Base-by-base conservation (phyloP, 2,113 vertebrate species). In the Pteropus alecto region DNA sequence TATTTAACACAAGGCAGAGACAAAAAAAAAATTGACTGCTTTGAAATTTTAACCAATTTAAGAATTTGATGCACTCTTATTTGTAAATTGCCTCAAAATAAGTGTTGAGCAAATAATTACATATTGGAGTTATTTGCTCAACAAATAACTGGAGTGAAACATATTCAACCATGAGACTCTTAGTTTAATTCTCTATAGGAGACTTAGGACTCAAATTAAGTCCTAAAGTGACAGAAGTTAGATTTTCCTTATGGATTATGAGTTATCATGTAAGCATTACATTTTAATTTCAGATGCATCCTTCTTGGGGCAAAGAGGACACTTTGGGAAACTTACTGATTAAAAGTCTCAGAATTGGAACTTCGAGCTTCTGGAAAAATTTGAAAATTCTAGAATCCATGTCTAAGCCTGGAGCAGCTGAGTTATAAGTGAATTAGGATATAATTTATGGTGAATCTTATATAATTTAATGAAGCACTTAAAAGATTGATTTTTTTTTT, bases 31-130 rank as follows among this genome's bases (percentile, higher is more conserved):
- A 30, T 2, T 89, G 74, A 67, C 4, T 9, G 3, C 5, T 51
- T 95, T 94, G 35, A 93, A 83, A 87, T 21, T 73, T 92, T 21
- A 70, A 22, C 68, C 70, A 90, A 26, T 4, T 60, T 78, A 77
- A 46, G 51, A 91, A 82, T 94, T 85, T 96, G 41, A 73, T 63
- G 24, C 13, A 14, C 1, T 94, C 19, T 94, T 33, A 58, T 78
- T 83, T 95, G 30, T 9, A 92, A 89, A 77, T 90, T 77, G 26
- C 18, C 79, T 94, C 82, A 76, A 86, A 93, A 87, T 68, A 35
- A 93, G 15, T 74, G 30, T 82, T 33, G 63, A 87, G 22, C 41
- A 81, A 51, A 83, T 24, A 48, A 87, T 22, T 90, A 6, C 22
- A 63, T 51, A 51, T 51, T 13, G 43, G 18, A 83, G 12, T 83